Evolutionary conservation across 1,140 invertebrate species (phyloP).

Genomic region (Cataglyphis hispanica): DNA sequence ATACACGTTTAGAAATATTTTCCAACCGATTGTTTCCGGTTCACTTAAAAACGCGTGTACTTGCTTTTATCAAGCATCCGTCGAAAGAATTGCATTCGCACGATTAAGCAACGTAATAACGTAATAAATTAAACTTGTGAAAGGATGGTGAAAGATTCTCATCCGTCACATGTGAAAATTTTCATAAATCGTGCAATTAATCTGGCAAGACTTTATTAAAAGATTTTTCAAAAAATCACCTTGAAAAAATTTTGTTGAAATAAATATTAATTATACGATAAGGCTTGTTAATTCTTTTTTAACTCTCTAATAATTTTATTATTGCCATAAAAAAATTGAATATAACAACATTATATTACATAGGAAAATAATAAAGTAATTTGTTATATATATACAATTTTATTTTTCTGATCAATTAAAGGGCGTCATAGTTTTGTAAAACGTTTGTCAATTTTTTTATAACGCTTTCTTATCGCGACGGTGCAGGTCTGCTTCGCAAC

Average conservation of each 20-base stretch:
- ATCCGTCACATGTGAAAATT: neutral
- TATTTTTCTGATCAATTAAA: neutral
- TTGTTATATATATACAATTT: neutral
- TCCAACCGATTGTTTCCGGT: neutral
- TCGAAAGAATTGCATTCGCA: neutral
- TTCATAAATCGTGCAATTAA: neutral
- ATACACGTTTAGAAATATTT: slow-evolving; percentile 26
- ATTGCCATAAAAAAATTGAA: neutral
- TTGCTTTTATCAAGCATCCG: neutral
- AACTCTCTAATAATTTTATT: too few relatives aligned
- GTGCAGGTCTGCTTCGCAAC: neutral
- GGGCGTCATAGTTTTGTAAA: neutral
- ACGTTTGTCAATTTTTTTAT: neutral
- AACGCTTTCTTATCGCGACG: neutral
- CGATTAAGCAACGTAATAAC: neutral
- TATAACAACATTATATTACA: neutral
- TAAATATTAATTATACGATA: too few relatives aligned
- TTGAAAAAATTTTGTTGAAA: neutral
- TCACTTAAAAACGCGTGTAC: neutral
- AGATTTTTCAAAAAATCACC: neutral
- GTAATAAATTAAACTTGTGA: neutral
- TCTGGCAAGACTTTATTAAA: neutral
- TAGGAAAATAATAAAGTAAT: neutral
- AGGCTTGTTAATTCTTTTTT: too few relatives aligned
- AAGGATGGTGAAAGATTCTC: too few relatives aligned